Evolutionary conservation across 2,888 invertebrate genomes (phyloP), one percentile per base, ranked within the genome.

Genomic region (Xestobium rufovillosum): DNA sequence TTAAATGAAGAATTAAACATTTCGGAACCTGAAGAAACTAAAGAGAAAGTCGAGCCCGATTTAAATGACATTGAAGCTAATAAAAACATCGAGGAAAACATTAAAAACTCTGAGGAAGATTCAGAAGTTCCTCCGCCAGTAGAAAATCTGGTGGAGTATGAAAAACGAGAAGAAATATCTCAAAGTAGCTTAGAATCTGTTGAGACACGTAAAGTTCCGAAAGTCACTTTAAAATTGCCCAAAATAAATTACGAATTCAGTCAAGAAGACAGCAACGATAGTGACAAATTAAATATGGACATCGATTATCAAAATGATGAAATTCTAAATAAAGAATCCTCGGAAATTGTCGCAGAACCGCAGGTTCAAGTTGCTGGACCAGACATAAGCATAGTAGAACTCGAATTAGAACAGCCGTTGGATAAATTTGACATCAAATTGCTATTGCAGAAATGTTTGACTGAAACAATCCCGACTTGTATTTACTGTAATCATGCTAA

Each of bases 401-500:
- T 88, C 31, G 77, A 80, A 44, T 66, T 89, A 25, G 79, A 86
- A 53, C 78, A 75, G 42, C 81, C 83, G 10, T 59, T 88, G 44
- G 86, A 87, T 56, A 81, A 76, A 60, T 80, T 85, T 61, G 76
- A 80, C 39, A 69, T 83, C 27, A 75, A 80, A 51, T 73, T 80
- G 42, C 69, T 88, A 42, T 58, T 88, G 17, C 82, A 82, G 56
- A 78, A 80, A 44, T 87, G 86, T 62, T 66, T 88, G 33, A 69
- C 73, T 44, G 73, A 77, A 9, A 82, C 85, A 1, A 75, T 78
- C 53, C 68, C 75, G 4, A 70, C 71, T 42, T 90, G 90, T 60
- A 75, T 87, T 37, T 90, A 86, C 60, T 90, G 89, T 56, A 86
- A 88, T 57, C 87, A 89, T 67, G 87, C 85, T 0, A 72, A 85